phyloP scores from a whole-genome alignment of 2,113 vertebrate genomes.

The Cyanoderma ruficeps region DNA sequence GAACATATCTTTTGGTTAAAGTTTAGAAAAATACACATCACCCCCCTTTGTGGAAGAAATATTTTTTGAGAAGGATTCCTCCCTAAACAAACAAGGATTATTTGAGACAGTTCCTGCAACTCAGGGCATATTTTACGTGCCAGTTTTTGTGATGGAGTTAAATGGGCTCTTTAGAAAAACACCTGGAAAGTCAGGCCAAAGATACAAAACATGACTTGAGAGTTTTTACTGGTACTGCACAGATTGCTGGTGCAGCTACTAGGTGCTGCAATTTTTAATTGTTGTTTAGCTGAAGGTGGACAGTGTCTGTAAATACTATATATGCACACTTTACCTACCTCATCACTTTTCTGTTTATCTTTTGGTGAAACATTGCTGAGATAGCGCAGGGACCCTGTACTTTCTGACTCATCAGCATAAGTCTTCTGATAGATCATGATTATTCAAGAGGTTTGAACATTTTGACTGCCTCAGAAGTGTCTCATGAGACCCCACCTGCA shows the following conservation, averaged over 20 bases:
- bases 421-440: not conserved
- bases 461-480: not conserved
- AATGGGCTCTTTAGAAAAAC: not conserved
- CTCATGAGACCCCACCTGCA: not conserved
- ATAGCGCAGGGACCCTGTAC: not conserved
- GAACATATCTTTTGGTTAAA: slow-evolving; percentile 16
- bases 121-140: not conserved
- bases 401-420: not conserved
- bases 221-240: not conserved
- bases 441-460: not conserved
- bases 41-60: slow-evolving; percentile 7
- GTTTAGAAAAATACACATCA: slow-evolving; percentile 39
- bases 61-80: slow-evolving; percentile 28
- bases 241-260: not conserved
- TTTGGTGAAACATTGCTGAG: not conserved
- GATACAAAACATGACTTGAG: not conserved
- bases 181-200: not conserved
- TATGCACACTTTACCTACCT: not conserved
- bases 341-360: not conserved
- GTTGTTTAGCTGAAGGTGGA: not conserved
- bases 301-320: not conserved
- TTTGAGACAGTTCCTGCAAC: not conserved
- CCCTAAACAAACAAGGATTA: slow-evolving; percentile 34
- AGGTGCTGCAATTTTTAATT: not conserved
- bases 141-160: not conserved